These are phyloP conservation scores for Tringa solitaria DNA, from an alignment of 2,113 vertebrate species.

Conservation along the genomic window DNA sequence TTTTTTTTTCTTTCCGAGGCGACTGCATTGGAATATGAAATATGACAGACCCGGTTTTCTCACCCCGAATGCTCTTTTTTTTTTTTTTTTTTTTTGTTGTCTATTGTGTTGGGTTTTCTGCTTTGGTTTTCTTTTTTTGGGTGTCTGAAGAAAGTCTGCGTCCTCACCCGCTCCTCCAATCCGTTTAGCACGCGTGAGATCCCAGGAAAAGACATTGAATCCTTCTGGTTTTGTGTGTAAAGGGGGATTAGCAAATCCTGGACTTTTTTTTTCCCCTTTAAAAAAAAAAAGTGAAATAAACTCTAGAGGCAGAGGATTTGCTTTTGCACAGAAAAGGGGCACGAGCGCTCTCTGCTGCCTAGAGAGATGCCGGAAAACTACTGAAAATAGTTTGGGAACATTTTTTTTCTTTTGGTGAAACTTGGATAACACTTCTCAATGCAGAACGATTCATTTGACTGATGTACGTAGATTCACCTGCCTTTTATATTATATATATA, in stretches of 20 bases:
- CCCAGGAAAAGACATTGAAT: slow-evolving; percentile 53
- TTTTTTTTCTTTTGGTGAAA: slow-evolving; percentile 22
- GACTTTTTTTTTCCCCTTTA: not conserved
- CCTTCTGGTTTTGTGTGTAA: slow-evolving; percentile 27
- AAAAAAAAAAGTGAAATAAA: slow-evolving; percentile 27
- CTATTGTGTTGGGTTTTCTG: not conserved
- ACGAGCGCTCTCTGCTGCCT: slow-evolving; percentile 65
- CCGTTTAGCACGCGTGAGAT: slow-evolving; percentile 59
- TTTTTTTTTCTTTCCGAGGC: not conserved
- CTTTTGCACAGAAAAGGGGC: slow-evolving; percentile 65
- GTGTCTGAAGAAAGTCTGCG: not conserved
- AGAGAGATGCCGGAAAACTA: slow-evolving; percentile 66
- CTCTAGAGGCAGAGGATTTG: slow-evolving; percentile 74
- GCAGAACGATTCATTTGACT: slow-evolving; percentile 69
- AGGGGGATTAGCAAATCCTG: slow-evolving; percentile 48
- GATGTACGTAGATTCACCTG: slow-evolving; percentile 46
- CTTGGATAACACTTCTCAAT: slow-evolving; percentile 62
- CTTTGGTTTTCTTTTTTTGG: not conserved
- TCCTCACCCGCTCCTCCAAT: not conserved
- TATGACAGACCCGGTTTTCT: not conserved
- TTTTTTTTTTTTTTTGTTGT: not conserved
- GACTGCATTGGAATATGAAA: slow-evolving; percentile 33
- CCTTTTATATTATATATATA: slow-evolving; percentile 45
- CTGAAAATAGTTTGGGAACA: slow-evolving; percentile 59
- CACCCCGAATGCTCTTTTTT: not conserved